Percentiles rank a stretch among this genome's conserved stretches.
These are phyloP conservation scores for Toxotes lorentzi DNA, from an alignment of 2,797 vertebrate species.

Conservation along the genomic window DNA sequence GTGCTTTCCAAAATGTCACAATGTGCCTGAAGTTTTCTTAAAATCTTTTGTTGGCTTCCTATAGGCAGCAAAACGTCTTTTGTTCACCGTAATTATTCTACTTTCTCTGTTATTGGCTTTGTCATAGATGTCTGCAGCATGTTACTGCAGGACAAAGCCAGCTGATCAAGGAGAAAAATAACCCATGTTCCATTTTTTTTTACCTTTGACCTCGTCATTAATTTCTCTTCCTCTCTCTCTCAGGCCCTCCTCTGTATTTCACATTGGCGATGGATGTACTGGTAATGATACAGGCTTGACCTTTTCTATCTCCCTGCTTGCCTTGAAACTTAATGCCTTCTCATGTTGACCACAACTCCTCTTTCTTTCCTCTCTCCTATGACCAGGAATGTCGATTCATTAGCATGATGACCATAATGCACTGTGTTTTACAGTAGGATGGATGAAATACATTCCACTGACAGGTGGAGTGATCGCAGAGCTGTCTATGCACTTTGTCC, in stretches of 20 bases:
- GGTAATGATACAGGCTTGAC: conserved; percentile 29
- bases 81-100: conserved; percentile 4
- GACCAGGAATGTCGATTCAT: conserved; percentile 79
- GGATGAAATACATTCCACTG: conserved; percentile 76
- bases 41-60: conserved; percentile 56
- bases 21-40: conserved; percentile 83
- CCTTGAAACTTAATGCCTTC: conserved; percentile 60
- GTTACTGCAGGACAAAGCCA: conserved; percentile 55
- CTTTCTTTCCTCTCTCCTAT: conserved; percentile 46
- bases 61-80: conserved; percentile 34
- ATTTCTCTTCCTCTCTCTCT: conserved; percentile 46
- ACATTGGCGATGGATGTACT: conserved; percentile 37
- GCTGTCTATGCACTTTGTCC: conserved; percentile 91
- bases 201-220: conserved; percentile 61
- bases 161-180: conserved; percentile 53
- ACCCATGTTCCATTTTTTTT: conserved; percentile 23
- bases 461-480: conserved; percentile 78
- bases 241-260: conserved; percentile 59
- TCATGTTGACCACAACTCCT: conserved; percentile 58
- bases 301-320: conserved; percentile 48
- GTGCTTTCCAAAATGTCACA: conserved; percentile 83
- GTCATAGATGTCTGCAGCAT: conserved; percentile 50
- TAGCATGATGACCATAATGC: conserved; percentile 76
- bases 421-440: conserved; percentile 80
- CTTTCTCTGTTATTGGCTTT: conserved; percentile 38